A percentile compares a stretch with the other conserved stretches of the same genome.
phyloP scores from a whole-genome alignment of 2,888 invertebrate species.

The Eremobia ochroleuca region DNA sequence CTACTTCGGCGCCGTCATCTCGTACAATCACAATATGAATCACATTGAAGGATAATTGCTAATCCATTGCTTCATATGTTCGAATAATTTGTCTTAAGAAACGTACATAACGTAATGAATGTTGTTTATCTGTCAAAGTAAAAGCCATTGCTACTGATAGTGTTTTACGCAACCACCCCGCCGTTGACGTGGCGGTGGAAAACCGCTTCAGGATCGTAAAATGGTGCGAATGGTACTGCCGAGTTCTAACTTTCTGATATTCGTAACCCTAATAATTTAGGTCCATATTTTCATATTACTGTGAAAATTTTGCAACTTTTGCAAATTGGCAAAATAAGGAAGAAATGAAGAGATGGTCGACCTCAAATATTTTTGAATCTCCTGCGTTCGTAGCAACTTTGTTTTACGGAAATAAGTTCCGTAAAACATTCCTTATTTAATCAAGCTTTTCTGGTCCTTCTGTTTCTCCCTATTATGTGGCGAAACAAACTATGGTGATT shows the following conservation, averaged over 20 bases:
- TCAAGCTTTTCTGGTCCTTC: constrained; percentile 12
- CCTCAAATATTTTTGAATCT: not conserved
- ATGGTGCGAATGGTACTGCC: not conserved
- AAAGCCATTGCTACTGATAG: too few species aligned
- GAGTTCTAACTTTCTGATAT: not conserved
- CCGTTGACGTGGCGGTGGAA: not conserved
- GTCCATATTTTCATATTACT: not conserved
- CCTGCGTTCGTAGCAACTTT: not conserved
- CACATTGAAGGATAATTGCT: too few species aligned
- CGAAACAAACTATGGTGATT: constrained; percentile 42
- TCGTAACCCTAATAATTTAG: not conserved
- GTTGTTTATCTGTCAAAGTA: too few species aligned
- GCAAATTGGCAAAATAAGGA: too few species aligned
- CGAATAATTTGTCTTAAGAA: too few species aligned
- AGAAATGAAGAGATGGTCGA: not conserved
- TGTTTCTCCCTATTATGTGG: not conserved
- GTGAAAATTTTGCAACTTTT: not conserved
- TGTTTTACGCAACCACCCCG: too few species aligned
- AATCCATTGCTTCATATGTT: too few species aligned
- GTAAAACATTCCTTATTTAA: too few species aligned
- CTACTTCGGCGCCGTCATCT: not conserved
- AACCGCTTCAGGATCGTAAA: not conserved
- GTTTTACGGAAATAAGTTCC: too few species aligned
- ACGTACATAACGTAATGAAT: too few species aligned
- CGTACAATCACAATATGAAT: too few species aligned